A percentile compares a stretch with the other conserved stretches of the same genome.
These are phyloP conservation scores for Clanis bilineata DNA, from an alignment of 2,888 invertebrate genomes.

Conservation along the genomic window DNA sequence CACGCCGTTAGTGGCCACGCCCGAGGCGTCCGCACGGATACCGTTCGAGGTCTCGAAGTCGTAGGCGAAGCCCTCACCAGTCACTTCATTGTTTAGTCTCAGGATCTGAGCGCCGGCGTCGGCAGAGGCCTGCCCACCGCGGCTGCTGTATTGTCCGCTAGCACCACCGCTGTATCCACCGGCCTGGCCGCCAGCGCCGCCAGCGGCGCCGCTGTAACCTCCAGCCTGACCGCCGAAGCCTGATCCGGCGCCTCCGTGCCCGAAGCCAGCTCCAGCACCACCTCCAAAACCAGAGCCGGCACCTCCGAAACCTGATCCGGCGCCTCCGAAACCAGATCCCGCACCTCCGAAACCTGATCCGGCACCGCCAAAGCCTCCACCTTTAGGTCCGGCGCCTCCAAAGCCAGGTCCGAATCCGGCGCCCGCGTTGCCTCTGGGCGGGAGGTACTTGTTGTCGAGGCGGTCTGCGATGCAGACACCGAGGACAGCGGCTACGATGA, in stretches of 20 bases:
- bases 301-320: constrained; percentile 24
- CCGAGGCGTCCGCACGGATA: constrained; percentile 72
- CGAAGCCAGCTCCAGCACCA: constrained; percentile 5
- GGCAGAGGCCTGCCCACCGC: constrained; percentile 44
- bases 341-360: constrained; percentile 30
- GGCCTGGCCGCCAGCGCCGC: constrained; percentile 24
- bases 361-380: constrained; percentile 34
- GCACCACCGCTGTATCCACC: constrained; percentile 28
- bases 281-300: constrained; percentile 25
- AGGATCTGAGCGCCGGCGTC: constrained; percentile 72
- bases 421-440: constrained; percentile 70
- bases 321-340: constrained; percentile 32
- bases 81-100: constrained; percentile 68
- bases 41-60: constrained; percentile 78
- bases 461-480: constrained; percentile 74
- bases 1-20: constrained; percentile 73
- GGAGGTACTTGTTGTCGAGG: constrained; percentile 76
- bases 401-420: constrained; percentile 64
- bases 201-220: not conserved
- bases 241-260: not conserved
- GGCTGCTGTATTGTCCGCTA: constrained; percentile 37
- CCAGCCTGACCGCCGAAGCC: not conserved
- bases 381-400: constrained; percentile 36
- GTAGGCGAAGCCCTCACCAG: constrained; percentile 72
- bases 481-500: constrained; percentile 69